Evolutionary conservation across 1,140 invertebrate species (phyloP).

Genomic region (Uloborus diversus): DNA sequence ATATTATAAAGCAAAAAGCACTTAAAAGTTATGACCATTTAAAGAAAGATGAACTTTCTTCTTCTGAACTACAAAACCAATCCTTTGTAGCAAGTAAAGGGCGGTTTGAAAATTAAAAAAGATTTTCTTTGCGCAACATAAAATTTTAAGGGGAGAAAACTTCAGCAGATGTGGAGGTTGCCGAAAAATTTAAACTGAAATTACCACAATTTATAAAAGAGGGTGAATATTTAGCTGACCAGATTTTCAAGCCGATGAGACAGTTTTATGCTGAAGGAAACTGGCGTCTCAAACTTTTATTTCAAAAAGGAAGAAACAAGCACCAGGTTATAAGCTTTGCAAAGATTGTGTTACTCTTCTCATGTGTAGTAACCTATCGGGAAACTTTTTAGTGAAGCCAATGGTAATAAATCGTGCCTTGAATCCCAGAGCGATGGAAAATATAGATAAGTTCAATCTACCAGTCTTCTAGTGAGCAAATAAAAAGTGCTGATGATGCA

Average conservation of each 20-base stretch:
- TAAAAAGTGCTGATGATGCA: constrained; percentile 66
- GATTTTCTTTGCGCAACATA: background rate
- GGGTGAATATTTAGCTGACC: constrained; percentile 62
- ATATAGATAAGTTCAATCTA: constrained; percentile 61
- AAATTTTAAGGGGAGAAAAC: constrained; percentile 61
- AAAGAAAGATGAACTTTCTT: constrained; percentile 17
- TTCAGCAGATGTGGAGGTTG: constrained; percentile 61
- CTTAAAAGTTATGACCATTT: constrained; percentile 21
- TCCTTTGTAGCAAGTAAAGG: constrained; percentile 8
- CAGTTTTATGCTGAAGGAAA: constrained; percentile 67
- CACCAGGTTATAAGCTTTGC: constrained; percentile 65
- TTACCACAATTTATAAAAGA: constrained; percentile 64
- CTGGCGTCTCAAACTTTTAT: constrained; percentile 66
- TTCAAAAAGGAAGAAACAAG: constrained; percentile 63
- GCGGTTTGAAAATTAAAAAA: constrained; percentile 13
- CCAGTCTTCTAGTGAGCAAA: constrained; percentile 66
- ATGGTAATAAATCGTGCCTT: constrained; percentile 65
- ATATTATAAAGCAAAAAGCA: constrained; percentile 26
- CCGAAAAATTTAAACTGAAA: constrained; percentile 60
- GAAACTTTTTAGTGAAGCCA: constrained; percentile 66
- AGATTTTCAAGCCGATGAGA: constrained; percentile 67
- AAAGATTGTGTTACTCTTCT: constrained; percentile 67
- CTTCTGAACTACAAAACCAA: background rate
- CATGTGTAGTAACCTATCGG: constrained; percentile 65
- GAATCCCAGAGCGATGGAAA: constrained; percentile 64